These are phyloP conservation scores for Halisarca cf. caerulea DNA, from an alignment of 37 sponge, comb jelly and placozoan genomes.

Conservation along the genomic window DNA sequence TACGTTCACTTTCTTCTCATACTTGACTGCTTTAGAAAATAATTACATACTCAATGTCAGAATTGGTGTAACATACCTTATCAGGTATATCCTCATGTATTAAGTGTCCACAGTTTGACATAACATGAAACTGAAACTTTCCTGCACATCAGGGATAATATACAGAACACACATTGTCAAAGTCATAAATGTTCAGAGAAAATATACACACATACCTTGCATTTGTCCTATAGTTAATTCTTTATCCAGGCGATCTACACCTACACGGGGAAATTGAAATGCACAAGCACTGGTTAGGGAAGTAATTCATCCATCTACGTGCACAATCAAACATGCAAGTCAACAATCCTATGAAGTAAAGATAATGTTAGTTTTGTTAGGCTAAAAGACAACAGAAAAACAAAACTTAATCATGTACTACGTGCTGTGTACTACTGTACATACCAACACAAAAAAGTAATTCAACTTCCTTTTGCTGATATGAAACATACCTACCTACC, in stretches of 20 bases:
- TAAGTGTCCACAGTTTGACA: conserved; percentile 83
- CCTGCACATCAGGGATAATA: conserved; percentile 32
- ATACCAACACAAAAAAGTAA: background rate
- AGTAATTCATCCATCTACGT: too few species aligned
- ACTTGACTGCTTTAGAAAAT: too few species aligned
- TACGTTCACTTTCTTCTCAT: too few species aligned
- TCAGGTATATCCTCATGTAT: conserved; percentile 92
- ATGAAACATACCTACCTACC: background rate
- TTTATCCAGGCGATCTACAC: conserved; percentile 88
- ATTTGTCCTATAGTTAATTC: conserved; percentile 89
- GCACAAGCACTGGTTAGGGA: background rate
- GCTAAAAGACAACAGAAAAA: too few species aligned
- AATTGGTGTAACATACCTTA: too few species aligned
- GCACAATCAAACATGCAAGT: too few species aligned
- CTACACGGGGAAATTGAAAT: conserved; percentile 17
- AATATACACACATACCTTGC: conserved; percentile 69
- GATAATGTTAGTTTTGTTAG: too few species aligned
- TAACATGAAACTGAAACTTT: conserved; percentile 75
- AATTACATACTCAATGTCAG: too few species aligned
- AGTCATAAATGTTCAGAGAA: too few species aligned
- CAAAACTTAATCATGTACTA: too few species aligned
- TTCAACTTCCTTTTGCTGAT: background rate
- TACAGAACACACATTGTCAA: background rate
- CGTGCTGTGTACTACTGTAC: too few species aligned
- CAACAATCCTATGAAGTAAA: too few species aligned